Conservation (phyloP, 2,113 vertebrate species). For the Rhea pennata region DNA sequence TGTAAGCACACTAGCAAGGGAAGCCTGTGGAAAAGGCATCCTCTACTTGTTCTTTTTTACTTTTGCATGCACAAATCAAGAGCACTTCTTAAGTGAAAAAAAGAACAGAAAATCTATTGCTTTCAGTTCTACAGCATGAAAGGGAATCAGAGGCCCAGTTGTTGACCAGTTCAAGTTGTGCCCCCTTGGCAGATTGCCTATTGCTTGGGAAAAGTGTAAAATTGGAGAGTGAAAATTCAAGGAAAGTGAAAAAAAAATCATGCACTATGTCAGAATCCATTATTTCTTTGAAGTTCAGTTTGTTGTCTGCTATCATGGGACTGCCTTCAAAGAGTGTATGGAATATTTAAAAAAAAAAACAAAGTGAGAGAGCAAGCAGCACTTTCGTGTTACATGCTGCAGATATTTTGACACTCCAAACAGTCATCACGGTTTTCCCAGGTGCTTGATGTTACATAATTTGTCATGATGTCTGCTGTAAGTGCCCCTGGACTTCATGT, state of each 20-base stretch:
- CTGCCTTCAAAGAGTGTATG: conserved; percentile 49
- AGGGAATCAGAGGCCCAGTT: not conserved
- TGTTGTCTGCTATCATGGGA: conserved; percentile 59
- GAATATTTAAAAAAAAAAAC: conserved; percentile 64
- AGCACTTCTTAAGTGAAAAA: not conserved
- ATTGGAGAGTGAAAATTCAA: conserved; percentile 18
- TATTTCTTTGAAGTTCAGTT: conserved; percentile 59
- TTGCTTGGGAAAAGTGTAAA: conserved; percentile 20
- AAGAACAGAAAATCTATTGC: not conserved
- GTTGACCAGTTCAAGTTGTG: conserved; percentile 47
- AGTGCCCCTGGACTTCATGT: conserved; percentile 16
- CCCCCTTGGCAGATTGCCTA: conserved; percentile 19
- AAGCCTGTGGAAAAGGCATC: not conserved
- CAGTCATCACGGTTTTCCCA: conserved; percentile 24
- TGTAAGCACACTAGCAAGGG: not conserved
- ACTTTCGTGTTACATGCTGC: conserved; percentile 12
- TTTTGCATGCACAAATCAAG: not conserved
- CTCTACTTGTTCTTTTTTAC: not conserved
- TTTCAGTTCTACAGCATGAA: conserved; percentile 35
- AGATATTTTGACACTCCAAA: conserved; percentile 48
- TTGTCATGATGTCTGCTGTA: conserved; percentile 18
- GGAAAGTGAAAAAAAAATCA: not conserved
- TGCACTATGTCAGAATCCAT: not conserved
- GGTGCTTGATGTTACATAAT: conserved; percentile 39
- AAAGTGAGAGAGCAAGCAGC: conserved; percentile 43